A percentile compares a stretch with the other conserved stretches of the same genome.
Conservation (phyloP, 1,140 invertebrate species). For the Camponotus vicinus region DNA sequence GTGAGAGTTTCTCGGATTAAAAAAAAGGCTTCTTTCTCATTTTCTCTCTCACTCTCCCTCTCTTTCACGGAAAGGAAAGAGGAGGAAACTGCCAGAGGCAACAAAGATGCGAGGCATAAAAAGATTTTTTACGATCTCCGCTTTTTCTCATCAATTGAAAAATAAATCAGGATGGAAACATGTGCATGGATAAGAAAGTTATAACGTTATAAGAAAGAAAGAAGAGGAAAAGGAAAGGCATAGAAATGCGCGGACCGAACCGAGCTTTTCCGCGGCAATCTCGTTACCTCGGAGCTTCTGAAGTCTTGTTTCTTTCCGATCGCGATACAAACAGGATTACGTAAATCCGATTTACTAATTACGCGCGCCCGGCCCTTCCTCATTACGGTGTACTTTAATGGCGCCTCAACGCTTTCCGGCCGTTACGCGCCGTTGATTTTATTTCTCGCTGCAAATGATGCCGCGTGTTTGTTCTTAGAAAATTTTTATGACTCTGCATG, state of each 20-base stretch:
- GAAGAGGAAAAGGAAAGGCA: not conserved
- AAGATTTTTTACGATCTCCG: not conserved
- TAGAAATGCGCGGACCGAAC: not conserved
- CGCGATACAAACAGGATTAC: constrained; percentile 56
- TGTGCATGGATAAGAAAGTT: not conserved
- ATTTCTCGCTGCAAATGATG: constrained; percentile 45
- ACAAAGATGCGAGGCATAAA: not conserved
- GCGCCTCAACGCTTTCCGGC: constrained; percentile 22
- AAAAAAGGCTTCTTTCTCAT: constrained; percentile 8
- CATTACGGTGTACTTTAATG: constrained; percentile 54
- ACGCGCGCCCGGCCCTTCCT: constrained; percentile 23
- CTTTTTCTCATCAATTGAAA: not conserved
- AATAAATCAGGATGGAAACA: constrained; percentile 32
- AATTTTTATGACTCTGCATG: not conserved
- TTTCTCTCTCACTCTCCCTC: not conserved
- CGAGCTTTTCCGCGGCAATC: constrained; percentile 49
- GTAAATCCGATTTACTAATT: constrained; percentile 59
- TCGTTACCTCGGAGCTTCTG: constrained; percentile 39
- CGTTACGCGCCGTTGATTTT: constrained; percentile 52
- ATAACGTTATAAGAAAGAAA: not conserved
- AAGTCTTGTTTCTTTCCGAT: constrained; percentile 57
- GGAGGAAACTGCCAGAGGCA: not conserved
- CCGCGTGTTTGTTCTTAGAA: constrained; percentile 8
- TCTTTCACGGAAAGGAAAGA: not conserved
- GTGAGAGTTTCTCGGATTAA: constrained; percentile 1